A percentile compares a stretch with the other conserved stretches of the same genome.
These are phyloP conservation scores for Aix galericulata DNA, from an alignment of 2,113 vertebrate species.

Conservation along the genomic window DNA sequence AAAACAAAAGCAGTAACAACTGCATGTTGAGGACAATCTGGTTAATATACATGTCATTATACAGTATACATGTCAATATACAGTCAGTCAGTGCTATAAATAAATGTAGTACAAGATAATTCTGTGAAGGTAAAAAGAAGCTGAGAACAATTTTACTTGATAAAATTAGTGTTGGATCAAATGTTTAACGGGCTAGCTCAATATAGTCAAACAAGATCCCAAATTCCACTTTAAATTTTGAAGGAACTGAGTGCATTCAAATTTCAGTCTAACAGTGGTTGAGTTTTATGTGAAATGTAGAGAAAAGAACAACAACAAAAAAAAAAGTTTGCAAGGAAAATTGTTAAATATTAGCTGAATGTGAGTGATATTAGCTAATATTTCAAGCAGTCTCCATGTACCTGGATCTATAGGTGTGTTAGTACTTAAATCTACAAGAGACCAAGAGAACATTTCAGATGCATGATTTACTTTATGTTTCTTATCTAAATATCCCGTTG, in stretches of 20 bases:
- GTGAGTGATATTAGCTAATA: background rate
- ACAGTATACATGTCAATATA: too few relatives aligned
- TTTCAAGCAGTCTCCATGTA: background rate
- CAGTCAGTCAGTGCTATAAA: background rate
- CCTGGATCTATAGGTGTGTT: background rate
- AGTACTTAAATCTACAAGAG: background rate
- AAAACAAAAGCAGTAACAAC: background rate
- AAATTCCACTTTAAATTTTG: background rate
- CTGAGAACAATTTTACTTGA: background rate
- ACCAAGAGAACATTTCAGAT: background rate
- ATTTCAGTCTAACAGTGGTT: background rate
- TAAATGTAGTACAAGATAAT: background rate
- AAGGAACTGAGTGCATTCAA: background rate
- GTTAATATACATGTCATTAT: background rate
- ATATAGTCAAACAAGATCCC: background rate
- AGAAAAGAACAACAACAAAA: background rate
- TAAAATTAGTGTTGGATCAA: background rate
- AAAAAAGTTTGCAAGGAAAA: background rate
- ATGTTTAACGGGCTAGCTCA: rapidly evolving
- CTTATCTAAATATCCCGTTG: background rate
- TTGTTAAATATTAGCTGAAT: background rate
- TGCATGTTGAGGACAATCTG: background rate
- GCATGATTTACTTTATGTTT: background rate
- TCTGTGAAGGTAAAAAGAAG: background rate
- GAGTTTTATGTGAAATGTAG: background rate